Evolutionary conservation across 2,888 invertebrate species (phyloP), one percentile per base, ranked within the genome.

Genomic region (Xestoiulus laeticollis): DNA sequence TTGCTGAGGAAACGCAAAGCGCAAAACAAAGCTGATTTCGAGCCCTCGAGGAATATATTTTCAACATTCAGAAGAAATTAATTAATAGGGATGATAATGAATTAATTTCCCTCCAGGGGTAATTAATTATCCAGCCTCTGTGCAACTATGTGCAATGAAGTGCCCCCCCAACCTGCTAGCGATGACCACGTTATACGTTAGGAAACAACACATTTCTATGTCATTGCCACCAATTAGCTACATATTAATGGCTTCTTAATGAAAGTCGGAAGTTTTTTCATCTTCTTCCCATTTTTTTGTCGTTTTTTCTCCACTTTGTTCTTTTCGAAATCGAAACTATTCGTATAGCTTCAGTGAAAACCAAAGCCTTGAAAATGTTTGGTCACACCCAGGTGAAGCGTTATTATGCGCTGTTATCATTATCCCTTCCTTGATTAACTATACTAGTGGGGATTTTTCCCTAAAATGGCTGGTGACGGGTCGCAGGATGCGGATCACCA

Each of bases 151-250:
- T 10, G 48, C 48, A 48, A 3, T 6, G 59, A n/a, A 19, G n/a
- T 19, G n/a, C n/a, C 59, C 59, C 59, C 59, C n/a, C 59, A 59
- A 19, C 59, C 59, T 48, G 48, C 48, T 4, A 48, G 48, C 48
- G 48, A 10, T 48, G 48, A 48, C 4, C 48, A 48, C 48, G 48
- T 10, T 8, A 48, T n/a, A 59, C 59, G 59, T 59, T n/a, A 59
- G 19, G 16, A 59, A 59, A 59, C 59, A 59, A n/a, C 19, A n/a
- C 59, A 59, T 59, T 59, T 59, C 59, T 59, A 19, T 59, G 59
- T 59, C 59, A 59, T 59, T 59, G 59, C 59, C 59, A 59, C 59
- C 59, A 59, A 59, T 59, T 59, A 59, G 59, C 59, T 59, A 59
- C 59, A 59, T 59, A 59, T 59, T 59, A 59, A 59, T 59, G 59